A percentile compares a stretch with the other conserved stretches of the same genome.
phyloP scores from a whole-genome alignment of 2,888 invertebrate genomes.

The Calliphora vomitoria region DNA sequence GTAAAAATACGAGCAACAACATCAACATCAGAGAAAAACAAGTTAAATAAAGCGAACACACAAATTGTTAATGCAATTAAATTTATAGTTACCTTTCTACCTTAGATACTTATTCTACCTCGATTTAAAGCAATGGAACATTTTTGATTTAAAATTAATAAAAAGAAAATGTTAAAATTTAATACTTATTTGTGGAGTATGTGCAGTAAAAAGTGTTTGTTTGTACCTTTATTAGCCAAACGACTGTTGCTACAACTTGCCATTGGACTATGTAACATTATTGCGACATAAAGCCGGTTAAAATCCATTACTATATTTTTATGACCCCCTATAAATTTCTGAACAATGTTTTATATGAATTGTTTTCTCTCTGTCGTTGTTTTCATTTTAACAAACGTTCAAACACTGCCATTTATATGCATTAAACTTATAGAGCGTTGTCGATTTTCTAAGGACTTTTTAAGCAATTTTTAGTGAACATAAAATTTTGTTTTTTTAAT shows the following conservation, averaged over 20 bases:
- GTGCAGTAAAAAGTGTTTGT: neutral
- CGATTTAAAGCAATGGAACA: neutral
- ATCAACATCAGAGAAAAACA: neutral
- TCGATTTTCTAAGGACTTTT: neutral
- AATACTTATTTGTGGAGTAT: neutral
- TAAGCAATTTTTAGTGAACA: conserved; percentile 3
- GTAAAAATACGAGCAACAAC: conserved; percentile 29
- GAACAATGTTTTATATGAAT: conserved; percentile 52
- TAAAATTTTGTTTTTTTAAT: conserved; percentile 53
- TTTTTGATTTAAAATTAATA: conserved; percentile 18
- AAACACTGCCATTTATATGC: neutral
- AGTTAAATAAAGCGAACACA: conserved; percentile 38
- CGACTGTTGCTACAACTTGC: conserved; percentile 50
- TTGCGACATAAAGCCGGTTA: conserved; percentile 34
- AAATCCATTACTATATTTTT: conserved; percentile 65
- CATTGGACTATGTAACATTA: conserved; percentile 19
- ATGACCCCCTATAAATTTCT: conserved; percentile 62
- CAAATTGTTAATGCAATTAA: conserved; percentile 65
- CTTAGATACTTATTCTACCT: neutral
- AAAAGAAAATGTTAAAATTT: conserved; percentile 22
- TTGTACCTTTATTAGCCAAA: conserved; percentile 57
- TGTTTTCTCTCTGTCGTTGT: neutral
- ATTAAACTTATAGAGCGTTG: neutral
- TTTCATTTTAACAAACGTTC: neutral
- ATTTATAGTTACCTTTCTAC: conserved; percentile 49